These are phyloP conservation scores for Melanotaenia boesemani DNA, from an alignment of 2,797 vertebrate species.

Conservation along the genomic window DNA sequence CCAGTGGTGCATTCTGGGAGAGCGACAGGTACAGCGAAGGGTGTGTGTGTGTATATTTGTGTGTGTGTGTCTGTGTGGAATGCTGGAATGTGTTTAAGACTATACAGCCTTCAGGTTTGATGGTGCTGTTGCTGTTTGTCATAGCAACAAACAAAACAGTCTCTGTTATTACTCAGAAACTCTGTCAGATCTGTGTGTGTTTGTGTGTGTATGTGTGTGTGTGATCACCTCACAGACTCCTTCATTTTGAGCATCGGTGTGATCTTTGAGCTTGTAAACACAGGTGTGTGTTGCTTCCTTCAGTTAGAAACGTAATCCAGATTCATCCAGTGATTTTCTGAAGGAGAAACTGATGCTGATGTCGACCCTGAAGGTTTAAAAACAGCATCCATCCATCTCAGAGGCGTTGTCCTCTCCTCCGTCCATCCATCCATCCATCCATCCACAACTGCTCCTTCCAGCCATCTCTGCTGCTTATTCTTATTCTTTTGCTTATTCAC, in stretches of 20 bases:
- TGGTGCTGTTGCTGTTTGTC: conserved; percentile 5
- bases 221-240: background rate
- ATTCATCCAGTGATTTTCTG: conserved; percentile 70
- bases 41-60: conserved; percentile 36
- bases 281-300: conserved; percentile 44
- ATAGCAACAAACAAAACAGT: conserved; percentile 46
- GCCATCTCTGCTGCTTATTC: conserved; percentile 20
- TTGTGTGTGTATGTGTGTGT: no score
- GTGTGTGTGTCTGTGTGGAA: conserved; percentile 18
- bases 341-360: conserved; percentile 53
- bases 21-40: conserved; percentile 74
- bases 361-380: conserved; percentile 11
- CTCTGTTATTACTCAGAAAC: background rate
- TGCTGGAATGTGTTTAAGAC: conserved; percentile 53
- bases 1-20: conserved; percentile 70
- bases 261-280: background rate
- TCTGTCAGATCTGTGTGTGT: no score
- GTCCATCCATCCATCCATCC: conserved; percentile 28
- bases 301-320: conserved; percentile 55
- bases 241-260: background rate
- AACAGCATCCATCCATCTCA: conserved; percentile 20
- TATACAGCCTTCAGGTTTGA: conserved; percentile 59
- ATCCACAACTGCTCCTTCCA: conserved; percentile 27
- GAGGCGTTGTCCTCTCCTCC: background rate
- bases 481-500: conserved; percentile 17